Base-by-base conservation (phyloP, 1,140 invertebrate species). In the Monochamus saltuarius region DNA sequence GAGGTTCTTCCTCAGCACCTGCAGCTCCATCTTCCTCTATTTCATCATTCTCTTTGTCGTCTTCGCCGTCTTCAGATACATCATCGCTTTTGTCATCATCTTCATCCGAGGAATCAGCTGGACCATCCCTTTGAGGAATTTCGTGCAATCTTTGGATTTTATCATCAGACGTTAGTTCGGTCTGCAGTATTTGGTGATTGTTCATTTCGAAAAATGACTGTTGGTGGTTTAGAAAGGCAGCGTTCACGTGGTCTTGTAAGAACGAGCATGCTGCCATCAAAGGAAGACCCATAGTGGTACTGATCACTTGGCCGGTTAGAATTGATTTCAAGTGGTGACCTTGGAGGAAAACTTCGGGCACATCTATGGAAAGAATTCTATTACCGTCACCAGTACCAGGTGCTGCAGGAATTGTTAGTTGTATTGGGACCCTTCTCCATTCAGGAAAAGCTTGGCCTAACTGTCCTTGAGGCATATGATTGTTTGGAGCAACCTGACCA, bases 231-330 rank as follows among this genome's bases (percentile, higher is more conserved):
- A 61, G 13, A 46, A 64, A 75, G 10, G 89, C 89, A 14, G 85
- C 85, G 75, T 90, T 92, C 1, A 95, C 89, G 76, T 93, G 91
- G 69, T 92, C 88, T 70, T 93, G 91, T 16, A 94, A 80, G 61
- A 91, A 80, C n/a, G 86, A 84, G 2, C 88, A 87, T 50, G 92
- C 90, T 69, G 90, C 71, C 34, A 85, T 82, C 55, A 87, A 83
- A 14, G 90, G 90, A 63, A 94, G 80, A 68, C 85, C 84, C 82
- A 94, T 90, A 39, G 91, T 91, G 1, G 89, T 89, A 72, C 89
- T 88, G 63, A 94, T 92, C 34, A 92, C 85, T 36, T 90, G 88
- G 35, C 89, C 89, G 22, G 89, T 90, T 57, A 94, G 80, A 57
- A 90, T 85, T 68, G 79, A 78, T 51, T 84, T 83, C 19, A 86